These are phyloP conservation scores for Heliconius himera DNA, from an alignment of 1,140 invertebrate species.

Conservation along the genomic window DNA sequence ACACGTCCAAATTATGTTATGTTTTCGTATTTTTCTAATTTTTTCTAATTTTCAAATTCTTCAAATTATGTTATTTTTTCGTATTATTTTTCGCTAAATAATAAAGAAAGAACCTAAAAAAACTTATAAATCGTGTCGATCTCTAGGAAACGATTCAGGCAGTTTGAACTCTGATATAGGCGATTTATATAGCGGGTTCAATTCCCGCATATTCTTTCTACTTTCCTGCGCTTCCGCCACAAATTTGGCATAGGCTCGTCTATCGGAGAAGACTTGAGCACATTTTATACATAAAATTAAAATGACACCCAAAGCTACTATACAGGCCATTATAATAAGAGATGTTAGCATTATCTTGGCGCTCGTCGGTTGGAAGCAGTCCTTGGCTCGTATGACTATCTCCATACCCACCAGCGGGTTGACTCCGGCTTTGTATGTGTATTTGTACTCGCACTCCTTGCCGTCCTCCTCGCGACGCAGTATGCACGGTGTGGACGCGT, in stretches of 20 bases:
- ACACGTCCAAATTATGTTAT: neutral
- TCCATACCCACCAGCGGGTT: constrained; percentile 56
- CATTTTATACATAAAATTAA: constrained; percentile 69
- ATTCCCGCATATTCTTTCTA: constrained; percentile 60
- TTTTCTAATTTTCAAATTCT: too few species aligned
- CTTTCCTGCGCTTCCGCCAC: constrained; percentile 68
- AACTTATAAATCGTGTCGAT: constrained; percentile 59
- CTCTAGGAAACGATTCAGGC: constrained; percentile 76
- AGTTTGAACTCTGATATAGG: constrained; percentile 80
- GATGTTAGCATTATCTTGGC: constrained; percentile 63
- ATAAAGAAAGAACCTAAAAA: neutral
- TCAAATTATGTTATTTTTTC: too few species aligned
- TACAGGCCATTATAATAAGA: constrained; percentile 70
- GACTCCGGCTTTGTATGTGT: constrained; percentile 67
- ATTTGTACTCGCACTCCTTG: constrained; percentile 78
- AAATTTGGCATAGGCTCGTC: constrained; percentile 79
- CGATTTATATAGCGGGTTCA: constrained; percentile 82
- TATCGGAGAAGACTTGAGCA: constrained; percentile 75
- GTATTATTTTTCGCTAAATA: too few species aligned
- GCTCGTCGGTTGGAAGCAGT: constrained; percentile 68
- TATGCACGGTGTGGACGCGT: constrained; percentile 63
- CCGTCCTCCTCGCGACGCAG: constrained; percentile 69
- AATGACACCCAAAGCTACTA: constrained; percentile 73
- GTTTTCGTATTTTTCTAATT: too few species aligned
- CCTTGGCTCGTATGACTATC: constrained; percentile 66